Conservation (phyloP, 2,797 vertebrate genomes). For the Rhyacichthys aspro region DNA sequence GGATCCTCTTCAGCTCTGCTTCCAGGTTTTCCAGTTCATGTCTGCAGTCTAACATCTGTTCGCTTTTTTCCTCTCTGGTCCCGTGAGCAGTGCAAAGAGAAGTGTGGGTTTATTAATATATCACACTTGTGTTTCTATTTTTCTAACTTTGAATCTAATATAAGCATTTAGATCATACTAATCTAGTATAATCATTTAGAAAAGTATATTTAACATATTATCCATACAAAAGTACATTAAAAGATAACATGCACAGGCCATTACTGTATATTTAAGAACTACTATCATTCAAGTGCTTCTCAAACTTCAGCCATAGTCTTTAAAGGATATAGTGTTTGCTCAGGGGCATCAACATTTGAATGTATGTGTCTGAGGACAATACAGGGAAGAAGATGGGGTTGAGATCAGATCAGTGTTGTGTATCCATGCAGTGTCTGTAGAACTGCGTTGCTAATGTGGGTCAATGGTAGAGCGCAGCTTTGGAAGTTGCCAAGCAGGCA, state of each 20-base stretch:
- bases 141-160: neutral
- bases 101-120: neutral
- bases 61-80: constrained; percentile 92
- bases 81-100: constrained; percentile 12
- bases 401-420: constrained; percentile 41
- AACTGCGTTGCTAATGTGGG: constrained; percentile 68
- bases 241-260: no score
- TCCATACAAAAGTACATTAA: neutral
- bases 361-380: constrained; percentile 28
- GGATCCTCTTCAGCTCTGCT: constrained; percentile 87
- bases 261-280: no score
- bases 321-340: constrained; percentile 34
- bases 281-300: constrained; percentile 5
- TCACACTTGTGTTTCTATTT: neutral
- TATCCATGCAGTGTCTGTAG: constrained; percentile 21
- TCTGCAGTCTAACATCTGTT: constrained; percentile 90
- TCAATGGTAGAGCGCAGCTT: constrained; percentile 63
- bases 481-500: constrained; percentile 67
- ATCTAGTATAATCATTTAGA: neutral
- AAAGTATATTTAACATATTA: neutral
- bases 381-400: constrained; percentile 24
- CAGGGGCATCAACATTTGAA: constrained; percentile 29
- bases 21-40: constrained; percentile 91
- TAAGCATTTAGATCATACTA: no score
- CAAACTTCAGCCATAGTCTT: constrained; percentile 13